Conservation (phyloP, 2,797 vertebrate species). For the Zonotrichia albicollis region DNA sequence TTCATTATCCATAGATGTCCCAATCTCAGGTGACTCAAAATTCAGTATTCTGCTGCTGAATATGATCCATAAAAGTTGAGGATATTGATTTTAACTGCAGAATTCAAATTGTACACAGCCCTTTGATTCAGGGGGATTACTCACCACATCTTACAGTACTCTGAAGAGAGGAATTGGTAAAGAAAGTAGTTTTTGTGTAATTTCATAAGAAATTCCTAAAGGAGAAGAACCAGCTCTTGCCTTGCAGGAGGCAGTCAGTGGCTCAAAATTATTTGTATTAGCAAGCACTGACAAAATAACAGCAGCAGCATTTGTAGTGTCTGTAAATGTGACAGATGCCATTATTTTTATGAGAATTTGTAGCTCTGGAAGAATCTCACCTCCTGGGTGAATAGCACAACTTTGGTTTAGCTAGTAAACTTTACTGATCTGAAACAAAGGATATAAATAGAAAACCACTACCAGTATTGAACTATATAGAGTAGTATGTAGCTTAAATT, state of each 20-base stretch:
- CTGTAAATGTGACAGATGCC: conserved; percentile 3
- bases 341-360: conserved; percentile 10
- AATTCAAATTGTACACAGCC: background rate
- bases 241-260: background rate
- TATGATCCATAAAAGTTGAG: background rate
- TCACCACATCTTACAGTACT: background rate
- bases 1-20: background rate
- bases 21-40: background rate
- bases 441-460: background rate
- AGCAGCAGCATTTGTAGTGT: background rate
- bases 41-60: background rate
- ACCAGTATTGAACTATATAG: background rate
- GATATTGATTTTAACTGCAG: conserved; percentile 23
- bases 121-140: background rate
- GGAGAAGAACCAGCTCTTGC: background rate
- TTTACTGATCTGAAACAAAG: background rate
- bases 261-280: background rate
- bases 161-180: background rate
- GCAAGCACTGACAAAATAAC: background rate
- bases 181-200: background rate
- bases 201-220: background rate
- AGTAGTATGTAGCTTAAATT: background rate
- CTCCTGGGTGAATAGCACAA: background rate
- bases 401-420: conserved; percentile 18
- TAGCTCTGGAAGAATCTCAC: background rate